Evolutionary conservation across 1,140 invertebrate genomes (phyloP), one percentile per base, ranked within the genome.

Genomic region (Centruroides sculpturatus): DNA sequence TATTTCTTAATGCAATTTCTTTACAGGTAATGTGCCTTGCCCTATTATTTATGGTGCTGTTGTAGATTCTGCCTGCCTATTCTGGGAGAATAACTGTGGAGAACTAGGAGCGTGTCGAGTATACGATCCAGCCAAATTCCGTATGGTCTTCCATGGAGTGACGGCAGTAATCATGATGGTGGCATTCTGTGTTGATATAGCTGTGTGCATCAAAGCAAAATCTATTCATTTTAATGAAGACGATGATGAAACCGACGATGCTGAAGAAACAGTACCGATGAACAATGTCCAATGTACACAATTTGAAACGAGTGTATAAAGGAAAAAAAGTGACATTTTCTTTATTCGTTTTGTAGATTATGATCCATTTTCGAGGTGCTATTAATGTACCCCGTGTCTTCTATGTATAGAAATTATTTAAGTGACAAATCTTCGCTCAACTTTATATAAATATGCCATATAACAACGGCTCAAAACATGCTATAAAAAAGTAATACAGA

Each of bases 21-120:
- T 70, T 74, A 47, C 67, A 82, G 81, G 81, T 62, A 94, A 92
- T 72, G 89, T 93, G 65, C 90, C 90, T 66, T 94, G 90, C 76
- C 88, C 90, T 12, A 89, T 92, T 68, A 82, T 94, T 64, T 94
- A 93, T 74, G 90, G 89, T 61, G 86, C 86, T 59, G 86, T 92
- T 10, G 86, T 94, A 48, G 91, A 94, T 78, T 89, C 87, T 3
- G 87, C 89, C 1, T 94, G 91, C 75, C 78, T 90, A 3, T 81
- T 92, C 66, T 92, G 90, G 83, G 86, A 91, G 72, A 82, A 80
- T 46, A 82, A 84, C 3, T 91, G 88, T 70, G 86, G 84, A 35
- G 80, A 86, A 66, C 76, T 81, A 66, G 87, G 87, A 58, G 86
- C 85, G 48, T 93, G 90, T 76, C 84, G 83, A 66, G 78, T 88